Evolutionary conservation across 2,797 vertebrate genomes (phyloP), one percentile per base, ranked within the genome.

Genomic region (Ispidina lecontei): DNA sequence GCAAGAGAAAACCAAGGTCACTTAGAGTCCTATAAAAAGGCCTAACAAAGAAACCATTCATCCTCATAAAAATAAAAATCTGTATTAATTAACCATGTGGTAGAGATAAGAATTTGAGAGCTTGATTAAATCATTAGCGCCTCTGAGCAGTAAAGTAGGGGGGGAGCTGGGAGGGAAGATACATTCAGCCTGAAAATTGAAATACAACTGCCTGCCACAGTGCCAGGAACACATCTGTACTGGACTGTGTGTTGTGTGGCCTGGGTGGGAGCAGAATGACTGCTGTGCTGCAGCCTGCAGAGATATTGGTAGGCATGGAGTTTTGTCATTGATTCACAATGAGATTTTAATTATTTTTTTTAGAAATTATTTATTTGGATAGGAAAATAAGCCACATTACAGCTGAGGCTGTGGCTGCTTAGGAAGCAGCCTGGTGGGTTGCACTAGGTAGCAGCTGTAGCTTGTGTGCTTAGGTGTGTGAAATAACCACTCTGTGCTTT

Each of bases 21-120:
- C 89, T 94, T 81, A 64, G 89, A 95, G 82, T 31, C 87, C 89
- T 96, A 82, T 91, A 96, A 96, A 96, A 95, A 95, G 68, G 80
- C 87, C 92, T 96, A 91, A 97, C 97, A 98, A 98, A 97, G 97
- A 95, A 96, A 89, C 96, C 94, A 96, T 97, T 98, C 97, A 97
- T 95, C 94, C 92, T 92, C 87, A 85, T 90, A 90, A 95, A 97
- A 97, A 97, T 94, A 97, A 96, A 97, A 97, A 97, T 95, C 96
- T 25, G 74, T 90, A 96, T 97, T 97, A 97, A 97, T 98, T 97
- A 97, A 96, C 52, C 96, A 82, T 85, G 37, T 75, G 96, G 76
- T 93, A 93, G 87, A 96, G 75, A 85, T 68, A 95, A 89, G 94
- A 96, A 95, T 96, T 96, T 64, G 69, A 84, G 51, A 93, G 80